Percentiles rank a stretch among this genome's conserved stretches.
Evolutionary conservation across 2,113 vertebrate species (phyloP).

Genomic region (human (Homo sapiens)): GRCh38 chr12:64806001-64806500

Average conservation of each 20-base stretch:
- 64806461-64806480: background rate
- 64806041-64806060: background rate
- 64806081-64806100: background rate
- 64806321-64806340: background rate
- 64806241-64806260: constrained; percentile 17
- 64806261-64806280: background rate
- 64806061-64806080: background rate
- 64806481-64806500: background rate
- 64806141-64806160: background rate
- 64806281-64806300: background rate
- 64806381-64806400: background rate
- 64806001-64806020: background rate
- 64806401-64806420: background rate
- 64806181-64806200: background rate
- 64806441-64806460: background rate
- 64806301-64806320: background rate
- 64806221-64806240: constrained; percentile 32
- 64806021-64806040: background rate
- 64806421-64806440: background rate
- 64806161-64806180: background rate
- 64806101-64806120: background rate
- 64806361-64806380: background rate
- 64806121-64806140: no score
- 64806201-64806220: background rate
- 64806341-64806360: background rate